Evolutionary conservation across 2,888 invertebrate genomes (phyloP), one percentile per base, ranked within the genome.

Genomic region (Drosophila putrida): DNA sequence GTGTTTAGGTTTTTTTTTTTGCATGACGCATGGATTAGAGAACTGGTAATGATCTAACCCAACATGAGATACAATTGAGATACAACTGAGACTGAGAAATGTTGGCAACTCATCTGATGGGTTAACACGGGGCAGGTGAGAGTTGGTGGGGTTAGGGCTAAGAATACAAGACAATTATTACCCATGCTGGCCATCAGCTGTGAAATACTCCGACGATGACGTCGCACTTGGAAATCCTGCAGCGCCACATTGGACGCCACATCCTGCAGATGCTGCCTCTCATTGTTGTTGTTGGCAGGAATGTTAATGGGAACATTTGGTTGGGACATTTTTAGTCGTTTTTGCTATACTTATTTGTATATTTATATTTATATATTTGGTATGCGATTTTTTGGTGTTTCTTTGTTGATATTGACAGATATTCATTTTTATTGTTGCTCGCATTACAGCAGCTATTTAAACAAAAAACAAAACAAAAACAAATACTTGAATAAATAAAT

Each of bases 191-290:
- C 91, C 75, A 92, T 91, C 77, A 92, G 89, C 84, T 92, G 92
- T 73, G 92, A 92, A 62, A 92, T 92, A 82, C 92, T 92, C 67
- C 92, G 91, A 66, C 91, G 91, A 85, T 92, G 92, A 71, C 91
- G 91, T 76, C 76, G 88, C 73, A 90, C 82, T 61, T 89, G 66
- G 41, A 67, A 31, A 10, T 51, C 47, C 10, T 68, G 79, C 65
- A 66, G 44, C 55, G 75, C 28, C 66, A 68, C 62, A 6, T 50
- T 50, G 28, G 44, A 39, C 2, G 69, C 41, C 2, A 67, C 41
- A 11, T 47, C 41, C 41, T 72, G 77, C 64, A 80, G 57, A 28
- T 82, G 66, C 33, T 49, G 67, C 39, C 62, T 62, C 33, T 60
- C 53, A 55, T 43, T 53, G 20, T 27, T 51, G 27, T 13, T 39